Percentiles rank a stretch among this genome's conserved stretches.
Conservation (phyloP, 2,797 vertebrate species). For the Gymnoscopelus microlampas region DNA sequence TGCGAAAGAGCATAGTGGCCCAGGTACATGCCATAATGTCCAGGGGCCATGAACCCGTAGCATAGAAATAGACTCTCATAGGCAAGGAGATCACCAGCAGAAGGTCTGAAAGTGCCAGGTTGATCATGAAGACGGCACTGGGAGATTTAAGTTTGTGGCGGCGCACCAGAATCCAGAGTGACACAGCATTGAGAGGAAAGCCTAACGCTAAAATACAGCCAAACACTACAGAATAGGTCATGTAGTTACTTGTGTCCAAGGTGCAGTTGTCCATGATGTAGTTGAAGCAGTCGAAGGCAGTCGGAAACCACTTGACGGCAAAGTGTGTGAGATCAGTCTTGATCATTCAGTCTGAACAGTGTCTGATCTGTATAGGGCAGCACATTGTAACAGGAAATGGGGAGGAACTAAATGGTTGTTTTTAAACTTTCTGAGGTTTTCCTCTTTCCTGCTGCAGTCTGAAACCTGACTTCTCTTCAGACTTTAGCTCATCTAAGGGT, state of each 20-base stretch:
- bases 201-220: slow-evolving; percentile 28
- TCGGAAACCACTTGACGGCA: too few species aligned
- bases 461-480: too few species aligned
- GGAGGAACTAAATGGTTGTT: too few species aligned
- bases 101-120: slow-evolving; percentile 60
- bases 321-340: too few species aligned
- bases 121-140: slow-evolving; percentile 56
- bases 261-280: slow-evolving; percentile 17
- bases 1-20: slow-evolving; percentile 59
- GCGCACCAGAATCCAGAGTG: slow-evolving; percentile 38
- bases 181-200: slow-evolving; percentile 33
- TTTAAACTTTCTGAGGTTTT: too few species aligned
- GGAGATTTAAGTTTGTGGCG: slow-evolving; percentile 44
- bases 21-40: slow-evolving; percentile 22
- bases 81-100: slow-evolving; percentile 57
- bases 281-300: slow-evolving; percentile 2
- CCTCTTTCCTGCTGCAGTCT: too few species aligned
- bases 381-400: too few species aligned
- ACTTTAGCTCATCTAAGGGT: too few species aligned
- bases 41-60: slow-evolving; percentile 47
- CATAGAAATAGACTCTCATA: slow-evolving; percentile 64
- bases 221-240: slow-evolving; percentile 2
- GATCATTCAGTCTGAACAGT: too few species aligned
- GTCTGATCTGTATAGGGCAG: too few species aligned
- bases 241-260: not conserved